Base-by-base conservation (phyloP, 2,797 vertebrate species). In the Pseudopleuronectes americanus region DNA sequence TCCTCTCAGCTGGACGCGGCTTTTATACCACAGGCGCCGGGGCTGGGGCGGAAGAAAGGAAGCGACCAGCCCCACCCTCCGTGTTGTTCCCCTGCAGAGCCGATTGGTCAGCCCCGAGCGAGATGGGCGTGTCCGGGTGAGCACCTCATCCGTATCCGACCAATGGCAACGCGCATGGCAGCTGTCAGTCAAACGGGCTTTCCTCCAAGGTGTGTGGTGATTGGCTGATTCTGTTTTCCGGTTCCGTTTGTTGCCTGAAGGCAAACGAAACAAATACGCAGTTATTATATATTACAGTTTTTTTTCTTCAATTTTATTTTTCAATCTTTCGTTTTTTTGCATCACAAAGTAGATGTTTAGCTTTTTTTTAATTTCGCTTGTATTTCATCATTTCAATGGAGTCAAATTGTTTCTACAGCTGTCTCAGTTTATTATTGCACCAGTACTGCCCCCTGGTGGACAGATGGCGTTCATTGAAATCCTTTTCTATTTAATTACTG, bases 1-100 rank as follows among this genome's bases (percentile, higher is more conserved):
- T 12, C 1, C 41, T 1, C 13, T 0, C 2, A 0, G 48, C 52
- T 41, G 60, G 63, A 6, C 3, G 0, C 10, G 0, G 5, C 0
- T 67, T 93, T 87, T 93, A 94, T 93, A 93, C 1, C 19, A 0
- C 14, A 9, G 22, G 43, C 38, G 68, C 83, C 89, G 36, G 88
- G 85, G 19, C 64, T 5, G 57, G 65, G 36, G 68, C 14, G 54
- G 43, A 23, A 9, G 36, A 13, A 8, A 31, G 13, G 48, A 51
- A 48, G 3, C 0, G 1, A 21, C 0, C 0, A 45, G 13, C 21
- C 3, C 61, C 72, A 1, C 71, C 83, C 68, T n/a, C 45, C 1
- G 19, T 8, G 16, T 45, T 1, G 10, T 2, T 6, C 53, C 19
- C 22, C 43, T 8, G 12, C 16, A 0, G 0, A 55, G 52, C 24